Evolutionary conservation across 2,888 invertebrate genomes (phyloP).

Genomic region (Sympetrum striolatum): DNA sequence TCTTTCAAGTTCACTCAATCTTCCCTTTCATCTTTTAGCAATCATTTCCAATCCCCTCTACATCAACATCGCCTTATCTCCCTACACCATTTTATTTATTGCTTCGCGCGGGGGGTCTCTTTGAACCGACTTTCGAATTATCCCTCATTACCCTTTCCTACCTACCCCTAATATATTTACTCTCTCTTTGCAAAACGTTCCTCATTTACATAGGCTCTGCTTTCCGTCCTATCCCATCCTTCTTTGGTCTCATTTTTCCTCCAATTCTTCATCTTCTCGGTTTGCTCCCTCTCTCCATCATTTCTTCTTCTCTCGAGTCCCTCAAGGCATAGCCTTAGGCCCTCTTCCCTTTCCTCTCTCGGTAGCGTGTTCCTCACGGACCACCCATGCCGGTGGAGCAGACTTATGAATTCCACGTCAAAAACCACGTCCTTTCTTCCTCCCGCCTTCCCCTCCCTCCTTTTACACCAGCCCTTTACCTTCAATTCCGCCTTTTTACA

Average conservation of each 20-base stretch:
- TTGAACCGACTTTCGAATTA: too few species aligned
- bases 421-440: neutral
- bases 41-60: too few species aligned
- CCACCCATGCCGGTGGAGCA: conserved; percentile 10
- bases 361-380: conserved; percentile 14
- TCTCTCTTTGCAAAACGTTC: too few species aligned
- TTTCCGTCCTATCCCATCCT: neutral
- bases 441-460: neutral
- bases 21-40: too few species aligned
- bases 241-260: neutral
- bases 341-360: neutral
- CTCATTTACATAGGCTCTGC: neutral
- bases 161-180: too few species aligned
- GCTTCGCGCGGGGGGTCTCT: too few species aligned
- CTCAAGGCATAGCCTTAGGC: neutral
- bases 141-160: too few species aligned
- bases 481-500: neutral
- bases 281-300: neutral
- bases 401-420: conserved; percentile 25
- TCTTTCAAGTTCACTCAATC: too few species aligned
- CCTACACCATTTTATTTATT: too few species aligned
- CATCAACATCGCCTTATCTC: too few species aligned
- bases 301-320: neutral
- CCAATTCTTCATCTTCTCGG: neutral
- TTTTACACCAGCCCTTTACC: neutral